phyloP scores from a whole-genome alignment of 2,797 vertebrate species.

The Aphelocoma californica region DNA sequence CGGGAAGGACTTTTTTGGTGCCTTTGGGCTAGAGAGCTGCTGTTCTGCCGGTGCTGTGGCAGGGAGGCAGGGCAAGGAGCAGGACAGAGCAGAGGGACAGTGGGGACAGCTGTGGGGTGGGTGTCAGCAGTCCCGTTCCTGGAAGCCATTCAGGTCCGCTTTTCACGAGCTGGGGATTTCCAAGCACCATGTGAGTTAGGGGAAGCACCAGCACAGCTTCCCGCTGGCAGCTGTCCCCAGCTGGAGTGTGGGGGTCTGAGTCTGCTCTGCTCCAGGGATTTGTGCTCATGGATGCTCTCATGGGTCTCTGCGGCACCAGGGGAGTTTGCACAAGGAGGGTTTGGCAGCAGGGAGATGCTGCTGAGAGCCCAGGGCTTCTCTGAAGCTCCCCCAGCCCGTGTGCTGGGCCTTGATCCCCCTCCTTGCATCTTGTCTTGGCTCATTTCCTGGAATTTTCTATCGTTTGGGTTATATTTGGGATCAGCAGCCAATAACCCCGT shows the following conservation, averaged over 20 bases:
- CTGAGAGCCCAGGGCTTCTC: neutral
- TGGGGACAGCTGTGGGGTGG: fast-evolving
- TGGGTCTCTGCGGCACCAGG: fast-evolving
- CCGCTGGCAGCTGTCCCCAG: neutral
- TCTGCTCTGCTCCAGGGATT: neutral
- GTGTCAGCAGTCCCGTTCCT: fast-evolving
- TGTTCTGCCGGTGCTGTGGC: neutral
- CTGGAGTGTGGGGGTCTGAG: fast-evolving
- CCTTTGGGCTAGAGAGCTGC: neutral
- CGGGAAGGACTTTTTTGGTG: fast-evolving
- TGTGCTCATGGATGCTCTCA: neutral
- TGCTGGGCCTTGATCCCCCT: neutral
- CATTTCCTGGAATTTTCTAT: conserved; percentile 55
- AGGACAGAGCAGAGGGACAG: neutral
- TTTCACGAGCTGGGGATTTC: conserved; percentile 13
- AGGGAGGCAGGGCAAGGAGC: neutral
- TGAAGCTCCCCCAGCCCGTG: neutral
- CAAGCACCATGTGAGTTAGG: neutral
- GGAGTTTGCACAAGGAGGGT: neutral
- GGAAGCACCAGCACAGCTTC: neutral
- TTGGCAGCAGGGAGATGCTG: neutral
- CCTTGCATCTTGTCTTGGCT: conserved; percentile 4
- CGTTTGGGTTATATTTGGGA: conserved; percentile 52
- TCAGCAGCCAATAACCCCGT: conserved; percentile 4
- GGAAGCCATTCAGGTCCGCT: neutral